Evolutionary conservation across 2,888 invertebrate genomes (phyloP).

Genomic region (Leptodirus hochenwartii): DNA sequence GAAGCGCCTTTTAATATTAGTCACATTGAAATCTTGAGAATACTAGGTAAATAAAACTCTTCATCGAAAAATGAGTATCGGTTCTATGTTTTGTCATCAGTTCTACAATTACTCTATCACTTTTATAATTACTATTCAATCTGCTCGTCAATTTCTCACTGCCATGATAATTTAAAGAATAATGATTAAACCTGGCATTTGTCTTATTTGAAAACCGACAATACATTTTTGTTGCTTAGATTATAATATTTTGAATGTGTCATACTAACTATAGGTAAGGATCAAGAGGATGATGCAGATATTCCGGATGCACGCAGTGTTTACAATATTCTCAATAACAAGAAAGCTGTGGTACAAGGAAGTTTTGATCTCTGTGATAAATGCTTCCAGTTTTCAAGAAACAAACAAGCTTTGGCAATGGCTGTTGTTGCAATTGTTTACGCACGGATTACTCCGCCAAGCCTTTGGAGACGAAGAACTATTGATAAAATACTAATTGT

Average conservation of each 20-base stretch:
- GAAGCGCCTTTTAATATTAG: slow-evolving; percentile 33
- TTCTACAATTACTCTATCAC: too few species aligned
- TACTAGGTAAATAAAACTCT: background rate
- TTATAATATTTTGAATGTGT: background rate
- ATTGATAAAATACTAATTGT: slow-evolving; percentile 38
- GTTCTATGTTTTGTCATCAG: too few species aligned
- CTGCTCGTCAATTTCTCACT: too few species aligned
- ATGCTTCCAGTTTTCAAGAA: slow-evolving; percentile 37
- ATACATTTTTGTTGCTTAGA: background rate
- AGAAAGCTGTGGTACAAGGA: slow-evolving; percentile 36
- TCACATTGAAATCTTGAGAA: slow-evolving; percentile 30
- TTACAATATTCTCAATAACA: slow-evolving; percentile 34
- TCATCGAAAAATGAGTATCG: background rate
- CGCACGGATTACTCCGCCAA: slow-evolving; percentile 42
- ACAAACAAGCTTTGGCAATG: slow-evolving; percentile 40
- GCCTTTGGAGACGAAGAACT: slow-evolving; percentile 37
- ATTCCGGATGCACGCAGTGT: slow-evolving; percentile 34
- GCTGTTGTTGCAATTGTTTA: slow-evolving; percentile 41
- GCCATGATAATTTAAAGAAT: too few species aligned
- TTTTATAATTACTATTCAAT: too few species aligned
- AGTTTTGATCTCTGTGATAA: slow-evolving; percentile 38
- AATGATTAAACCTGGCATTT: too few species aligned
- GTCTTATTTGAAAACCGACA: background rate
- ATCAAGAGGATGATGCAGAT: slow-evolving; percentile 30
- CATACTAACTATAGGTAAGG: slow-evolving; percentile 10